Conservation (phyloP, 2,113 vertebrate genomes). For the Entelurus aequoreus region DNA sequence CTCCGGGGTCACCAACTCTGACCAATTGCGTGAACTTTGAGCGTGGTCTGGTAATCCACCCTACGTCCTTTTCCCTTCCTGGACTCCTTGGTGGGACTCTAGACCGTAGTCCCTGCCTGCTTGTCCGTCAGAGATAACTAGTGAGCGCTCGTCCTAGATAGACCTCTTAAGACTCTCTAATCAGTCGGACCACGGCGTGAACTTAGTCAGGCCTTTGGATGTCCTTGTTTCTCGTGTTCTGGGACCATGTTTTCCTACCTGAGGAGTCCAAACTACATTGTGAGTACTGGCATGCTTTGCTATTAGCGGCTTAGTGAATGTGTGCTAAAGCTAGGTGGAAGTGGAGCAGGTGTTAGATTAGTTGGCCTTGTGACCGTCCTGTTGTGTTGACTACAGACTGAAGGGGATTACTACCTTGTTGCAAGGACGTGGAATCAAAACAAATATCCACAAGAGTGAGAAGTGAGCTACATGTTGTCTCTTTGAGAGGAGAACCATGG, state of each 20-base stretch:
- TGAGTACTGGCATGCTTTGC: slow-evolving; percentile 41
- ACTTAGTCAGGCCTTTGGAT: background rate
- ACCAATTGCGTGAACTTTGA: slow-evolving; percentile 31
- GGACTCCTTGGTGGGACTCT: slow-evolving; percentile 33
- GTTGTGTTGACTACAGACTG: background rate
- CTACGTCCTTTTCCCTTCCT: slow-evolving; percentile 14
- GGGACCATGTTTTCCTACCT: slow-evolving; percentile 65
- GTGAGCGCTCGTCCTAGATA: slow-evolving; percentile 64
- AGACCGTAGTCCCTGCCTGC: background rate
- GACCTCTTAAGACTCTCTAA: slow-evolving; percentile 64
- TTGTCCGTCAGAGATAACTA: slow-evolving; percentile 30
- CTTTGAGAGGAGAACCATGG: no score
- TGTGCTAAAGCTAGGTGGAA: slow-evolving; percentile 23
- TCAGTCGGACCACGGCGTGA: slow-evolving; percentile 31
- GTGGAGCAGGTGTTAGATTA: slow-evolving; percentile 30
- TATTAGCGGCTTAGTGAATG: background rate
- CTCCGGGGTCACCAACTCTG: slow-evolving; percentile 41
- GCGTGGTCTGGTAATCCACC: slow-evolving; percentile 24
- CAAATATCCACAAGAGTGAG: no score
- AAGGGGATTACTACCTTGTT: background rate
- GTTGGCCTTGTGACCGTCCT: slow-evolving; percentile 10
- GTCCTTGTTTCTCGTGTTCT: background rate
- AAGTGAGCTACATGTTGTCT: no score
- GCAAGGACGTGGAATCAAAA: no score
- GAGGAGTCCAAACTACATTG: slow-evolving; percentile 58